These are phyloP conservation scores for Mobula birostris DNA, from an alignment of 2,113 vertebrate genomes.

Conservation along the genomic window DNA sequence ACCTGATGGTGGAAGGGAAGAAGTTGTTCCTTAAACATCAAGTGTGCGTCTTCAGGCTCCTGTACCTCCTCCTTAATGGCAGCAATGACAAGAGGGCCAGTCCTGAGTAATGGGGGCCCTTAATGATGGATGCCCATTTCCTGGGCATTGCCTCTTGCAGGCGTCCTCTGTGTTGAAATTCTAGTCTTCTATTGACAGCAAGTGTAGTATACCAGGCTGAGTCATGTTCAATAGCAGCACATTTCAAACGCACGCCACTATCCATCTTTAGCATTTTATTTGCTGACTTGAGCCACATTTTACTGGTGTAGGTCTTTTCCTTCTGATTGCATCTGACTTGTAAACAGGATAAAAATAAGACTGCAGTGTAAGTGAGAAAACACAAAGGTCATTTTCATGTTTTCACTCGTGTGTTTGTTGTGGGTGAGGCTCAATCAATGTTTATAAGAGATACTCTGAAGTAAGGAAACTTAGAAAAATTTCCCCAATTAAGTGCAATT, in stretches of 20 bases:
- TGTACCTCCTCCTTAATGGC: too few relatives aligned
- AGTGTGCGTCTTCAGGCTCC: too few relatives aligned
- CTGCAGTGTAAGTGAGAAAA: conserved; percentile 3
- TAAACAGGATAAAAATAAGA: conserved; percentile 13
- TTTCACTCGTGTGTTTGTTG: not conserved
- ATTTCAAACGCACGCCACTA: not conserved
- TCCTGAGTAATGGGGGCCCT: too few relatives aligned
- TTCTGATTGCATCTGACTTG: not conserved
- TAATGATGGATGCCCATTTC: too few relatives aligned
- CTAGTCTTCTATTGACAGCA: not conserved
- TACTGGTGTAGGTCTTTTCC: not conserved
- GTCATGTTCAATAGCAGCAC: not conserved
- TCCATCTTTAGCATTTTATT: conserved; percentile 6
- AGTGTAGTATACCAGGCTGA: not conserved
- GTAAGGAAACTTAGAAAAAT: not conserved
- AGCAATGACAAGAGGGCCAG: too few relatives aligned
- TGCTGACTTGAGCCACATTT: not conserved
- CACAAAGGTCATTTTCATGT: not conserved
- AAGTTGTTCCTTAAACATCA: too few relatives aligned
- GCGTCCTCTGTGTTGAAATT: not conserved
- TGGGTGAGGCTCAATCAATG: not conserved
- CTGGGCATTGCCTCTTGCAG: too few relatives aligned
- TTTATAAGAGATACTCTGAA: not conserved
- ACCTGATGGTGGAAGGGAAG: too few relatives aligned
- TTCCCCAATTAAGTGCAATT: not conserved